These are phyloP conservation scores for Bungarus multicinctus DNA, from an alignment of 2,113 vertebrate genomes.

Conservation along the genomic window DNA sequence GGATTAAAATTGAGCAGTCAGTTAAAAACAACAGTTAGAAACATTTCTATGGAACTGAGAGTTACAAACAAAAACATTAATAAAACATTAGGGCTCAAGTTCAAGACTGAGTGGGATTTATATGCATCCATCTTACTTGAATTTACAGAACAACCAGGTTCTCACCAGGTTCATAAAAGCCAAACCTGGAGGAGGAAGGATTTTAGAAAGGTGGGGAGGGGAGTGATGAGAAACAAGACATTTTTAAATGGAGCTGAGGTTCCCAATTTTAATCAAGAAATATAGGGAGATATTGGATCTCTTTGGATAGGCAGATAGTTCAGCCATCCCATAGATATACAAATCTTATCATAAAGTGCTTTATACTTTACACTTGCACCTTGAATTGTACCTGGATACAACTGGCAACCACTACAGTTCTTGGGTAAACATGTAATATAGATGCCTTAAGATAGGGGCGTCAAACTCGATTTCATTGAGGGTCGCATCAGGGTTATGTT, in stretches of 20 bases:
- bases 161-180: not conserved
- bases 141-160: not conserved
- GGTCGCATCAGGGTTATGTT: too few species aligned
- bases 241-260: not conserved
- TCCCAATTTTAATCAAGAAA: not conserved
- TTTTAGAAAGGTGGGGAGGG: not conserved
- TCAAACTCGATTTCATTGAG: too few species aligned
- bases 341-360: not conserved
- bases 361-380: too few species aligned
- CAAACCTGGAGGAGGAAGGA: not conserved
- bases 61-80: not conserved
- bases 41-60: not conserved
- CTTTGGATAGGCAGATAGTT: not conserved
- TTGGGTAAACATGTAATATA: not conserved
- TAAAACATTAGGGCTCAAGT: not conserved
- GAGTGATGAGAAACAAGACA: not conserved
- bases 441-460: not conserved
- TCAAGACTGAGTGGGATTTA: not conserved
- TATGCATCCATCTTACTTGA: not conserved
- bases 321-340: not conserved
- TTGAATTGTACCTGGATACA: not conserved
- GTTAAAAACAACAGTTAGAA: not conserved
- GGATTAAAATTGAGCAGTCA: not conserved
- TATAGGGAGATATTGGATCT: not conserved
- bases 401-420: not conserved